These are phyloP conservation scores for Monodelphis domestica DNA, from an alignment of 2,797 vertebrate species.

Conservation along the genomic window DNA sequence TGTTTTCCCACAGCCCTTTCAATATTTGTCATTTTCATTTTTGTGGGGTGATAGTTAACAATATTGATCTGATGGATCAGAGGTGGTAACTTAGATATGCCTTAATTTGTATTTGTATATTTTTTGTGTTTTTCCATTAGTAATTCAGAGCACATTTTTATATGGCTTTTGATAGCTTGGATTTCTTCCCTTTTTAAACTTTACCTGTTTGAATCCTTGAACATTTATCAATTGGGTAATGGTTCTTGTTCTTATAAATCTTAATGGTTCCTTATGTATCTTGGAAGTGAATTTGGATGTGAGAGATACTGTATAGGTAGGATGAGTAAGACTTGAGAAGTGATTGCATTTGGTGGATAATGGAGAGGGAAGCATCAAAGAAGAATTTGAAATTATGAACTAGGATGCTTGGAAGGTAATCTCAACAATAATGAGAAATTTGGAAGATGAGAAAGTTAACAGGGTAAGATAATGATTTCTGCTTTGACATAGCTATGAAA, in stretches of 20 bases:
- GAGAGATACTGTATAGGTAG: not conserved
- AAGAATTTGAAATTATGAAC: not conserved
- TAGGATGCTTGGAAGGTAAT: not conserved
- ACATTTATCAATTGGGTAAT: not conserved
- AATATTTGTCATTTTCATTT: too few relatives aligned
- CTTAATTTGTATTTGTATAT: too few relatives aligned
- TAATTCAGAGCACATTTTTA: too few relatives aligned
- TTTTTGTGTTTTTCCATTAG: too few relatives aligned
- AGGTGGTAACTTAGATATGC: too few relatives aligned
- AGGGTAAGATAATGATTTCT: not conserved
- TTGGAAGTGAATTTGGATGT: not conserved
- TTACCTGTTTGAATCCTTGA: not conserved
- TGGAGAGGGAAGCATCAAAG: not conserved
- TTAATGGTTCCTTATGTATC: not conserved
- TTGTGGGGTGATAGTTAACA: too few relatives aligned
- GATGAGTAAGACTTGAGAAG: not conserved
- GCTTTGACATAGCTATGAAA: not conserved
- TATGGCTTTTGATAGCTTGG: too few relatives aligned
- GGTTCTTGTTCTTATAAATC: not conserved
- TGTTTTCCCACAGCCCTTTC: too few relatives aligned
- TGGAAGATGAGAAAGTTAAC: not conserved
- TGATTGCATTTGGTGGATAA: not conserved
- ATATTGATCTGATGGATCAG: too few relatives aligned
- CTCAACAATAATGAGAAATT: not conserved
- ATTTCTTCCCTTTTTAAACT: too few relatives aligned